Evolutionary conservation across 2,888 invertebrate genomes (phyloP), one percentile per base, ranked within the genome.

Genomic region (Chymomyza procnemis): DNA sequence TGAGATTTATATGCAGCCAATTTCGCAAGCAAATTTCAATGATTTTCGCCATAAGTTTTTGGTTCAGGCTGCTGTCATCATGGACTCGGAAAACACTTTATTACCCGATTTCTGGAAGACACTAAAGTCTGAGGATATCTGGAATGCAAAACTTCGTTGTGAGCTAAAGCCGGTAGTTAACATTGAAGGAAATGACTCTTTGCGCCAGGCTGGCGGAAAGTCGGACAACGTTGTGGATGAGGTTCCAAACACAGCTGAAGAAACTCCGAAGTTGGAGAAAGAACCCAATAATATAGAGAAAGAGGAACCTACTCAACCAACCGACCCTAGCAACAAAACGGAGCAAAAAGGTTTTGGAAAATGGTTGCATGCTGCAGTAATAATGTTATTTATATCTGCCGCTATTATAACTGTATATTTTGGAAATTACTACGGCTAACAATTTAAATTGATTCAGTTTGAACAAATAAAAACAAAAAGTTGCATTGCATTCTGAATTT

Each of bases 41-140:
- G 16, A 54, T 0, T 66, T 69, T 4, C 64, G 64, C 2, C 76
- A 78, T 54, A 83, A 83, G 64, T 83, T 83, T n/a, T 34, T 80
- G 21, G 56, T 83, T 55, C 69, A 70, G 67, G 78, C 73, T 3
- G 68, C 66, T 9, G 62, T 64, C 5, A 61, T 6, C 0, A 18
- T 30, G 0, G 58, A 22, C 0, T 12, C 21, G 4, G 22, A 12
- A 1, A 14, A 66, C 1, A 1, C 0, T 0, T 52, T 71, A 3
- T 3, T 74, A n/a, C 55, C 60, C 0, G 58, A 69, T 1, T 80
- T 79, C 21, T 83, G 85, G 83, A 75, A 58, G 48, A 5, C 18
- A 0, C 8, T 70, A 4, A 54, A 21, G 4, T 16, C 64, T 0
- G 0, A 9, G 0, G 5, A 12, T 0, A 60, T 72, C 6, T 82